These are phyloP conservation scores for Spisula solida DNA, from an alignment of 2,888 invertebrate genomes.

Conservation along the genomic window DNA sequence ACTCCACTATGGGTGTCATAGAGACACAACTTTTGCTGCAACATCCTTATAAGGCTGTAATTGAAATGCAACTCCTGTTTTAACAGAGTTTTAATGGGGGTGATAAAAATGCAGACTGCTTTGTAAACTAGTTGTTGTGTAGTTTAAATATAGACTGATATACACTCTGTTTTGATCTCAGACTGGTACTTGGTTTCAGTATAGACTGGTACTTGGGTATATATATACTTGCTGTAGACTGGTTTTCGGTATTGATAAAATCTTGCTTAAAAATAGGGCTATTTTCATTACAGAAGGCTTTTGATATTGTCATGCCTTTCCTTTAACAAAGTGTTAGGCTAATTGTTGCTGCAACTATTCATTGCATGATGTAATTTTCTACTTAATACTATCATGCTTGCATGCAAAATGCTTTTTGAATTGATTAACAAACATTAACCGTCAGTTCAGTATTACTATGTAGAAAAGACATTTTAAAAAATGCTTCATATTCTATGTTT, in stretches of 20 bases:
- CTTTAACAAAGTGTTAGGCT: background rate
- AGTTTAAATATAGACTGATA: background rate
- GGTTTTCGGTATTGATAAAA: background rate
- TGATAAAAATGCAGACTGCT: no score
- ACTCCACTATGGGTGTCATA: no score
- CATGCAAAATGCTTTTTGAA: background rate
- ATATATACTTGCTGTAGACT: background rate
- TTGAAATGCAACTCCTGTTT: no score
- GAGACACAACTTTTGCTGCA: no score
- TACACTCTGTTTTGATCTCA: background rate
- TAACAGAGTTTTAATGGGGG: no score
- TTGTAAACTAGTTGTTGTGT: no score
- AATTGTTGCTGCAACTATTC: background rate
- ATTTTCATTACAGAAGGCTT: background rate
- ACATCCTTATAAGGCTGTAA: no score
- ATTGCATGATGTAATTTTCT: background rate
- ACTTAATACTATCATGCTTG: background rate
- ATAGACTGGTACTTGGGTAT: background rate
- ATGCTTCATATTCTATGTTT: background rate
- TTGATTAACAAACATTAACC: conserved; percentile 18
- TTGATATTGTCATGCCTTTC: background rate
- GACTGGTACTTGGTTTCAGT: background rate
- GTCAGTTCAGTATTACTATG: background rate
- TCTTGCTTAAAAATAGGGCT: no score
- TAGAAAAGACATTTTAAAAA: background rate